These are phyloP conservation scores for Lasioglossum baleicum DNA, from an alignment of 1,140 invertebrate genomes.

Conservation along the genomic window DNA sequence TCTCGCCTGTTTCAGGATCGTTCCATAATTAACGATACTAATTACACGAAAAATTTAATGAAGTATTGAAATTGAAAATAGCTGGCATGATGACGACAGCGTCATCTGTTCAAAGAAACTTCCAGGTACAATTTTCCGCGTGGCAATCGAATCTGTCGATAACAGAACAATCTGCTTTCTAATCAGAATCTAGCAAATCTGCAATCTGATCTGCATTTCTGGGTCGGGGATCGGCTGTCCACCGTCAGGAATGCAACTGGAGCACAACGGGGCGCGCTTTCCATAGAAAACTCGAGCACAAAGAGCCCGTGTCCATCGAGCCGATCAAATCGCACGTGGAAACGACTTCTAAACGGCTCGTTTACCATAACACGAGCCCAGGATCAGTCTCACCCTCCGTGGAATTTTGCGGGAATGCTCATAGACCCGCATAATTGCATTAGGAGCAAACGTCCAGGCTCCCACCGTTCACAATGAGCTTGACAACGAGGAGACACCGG, in stretches of 20 bases:
- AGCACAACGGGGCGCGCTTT: background rate
- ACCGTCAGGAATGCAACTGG: background rate
- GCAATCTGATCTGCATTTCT: background rate
- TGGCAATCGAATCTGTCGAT: slow-evolving; percentile 3
- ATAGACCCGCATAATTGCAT: slow-evolving; percentile 60
- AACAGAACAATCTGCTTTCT: background rate
- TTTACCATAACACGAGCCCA: slow-evolving; percentile 38
- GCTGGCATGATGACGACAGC: background rate
- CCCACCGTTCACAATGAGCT: slow-evolving; percentile 10
- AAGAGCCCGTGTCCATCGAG: background rate
- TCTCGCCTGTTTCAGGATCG: too few relatives aligned
- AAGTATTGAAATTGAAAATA: too few relatives aligned
- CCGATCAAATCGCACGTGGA: slow-evolving; percentile 1
- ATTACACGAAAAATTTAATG: too few relatives aligned
- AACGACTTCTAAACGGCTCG: slow-evolving; percentile 54
- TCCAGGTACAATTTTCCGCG: too few relatives aligned
- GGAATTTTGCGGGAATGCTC: slow-evolving; percentile 25
- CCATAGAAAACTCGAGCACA: slow-evolving; percentile 16
- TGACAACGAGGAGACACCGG: slow-evolving; percentile 43
- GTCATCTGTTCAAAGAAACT: slow-evolving; percentile 15
- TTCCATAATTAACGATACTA: too few relatives aligned
- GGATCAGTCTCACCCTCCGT: background rate
- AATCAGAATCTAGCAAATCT: background rate
- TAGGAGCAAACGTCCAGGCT: slow-evolving; percentile 36
- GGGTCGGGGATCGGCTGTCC: background rate